These are phyloP conservation scores for Ctenicera cuprea DNA, from an alignment of 2,888 invertebrate genomes.

Conservation along the genomic window DNA sequence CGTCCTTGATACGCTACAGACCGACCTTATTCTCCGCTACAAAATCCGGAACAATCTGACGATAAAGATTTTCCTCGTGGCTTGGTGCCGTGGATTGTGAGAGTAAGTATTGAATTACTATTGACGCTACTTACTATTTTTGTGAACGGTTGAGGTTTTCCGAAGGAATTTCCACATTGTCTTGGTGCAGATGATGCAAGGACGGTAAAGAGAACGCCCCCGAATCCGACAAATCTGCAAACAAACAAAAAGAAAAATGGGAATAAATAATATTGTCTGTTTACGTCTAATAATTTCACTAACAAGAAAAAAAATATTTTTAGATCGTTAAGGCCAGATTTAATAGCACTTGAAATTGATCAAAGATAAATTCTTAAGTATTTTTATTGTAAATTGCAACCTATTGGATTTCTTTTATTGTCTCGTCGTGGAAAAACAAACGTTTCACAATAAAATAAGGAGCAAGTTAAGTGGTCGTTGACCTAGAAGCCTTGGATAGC, in stretches of 20 bases:
- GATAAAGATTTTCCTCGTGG: conserved; percentile 1
- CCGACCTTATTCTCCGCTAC: background rate
- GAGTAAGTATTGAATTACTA: conserved; percentile 13
- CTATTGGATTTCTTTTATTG: no score
- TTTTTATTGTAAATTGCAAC: background rate
- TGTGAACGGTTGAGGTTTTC: conserved; percentile 20
- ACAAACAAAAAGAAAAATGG: background rate
- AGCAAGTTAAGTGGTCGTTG: no score
- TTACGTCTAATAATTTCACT: no score
- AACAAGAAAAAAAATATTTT: no score
- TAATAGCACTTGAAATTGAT: background rate
- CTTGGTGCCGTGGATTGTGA: background rate
- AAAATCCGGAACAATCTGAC: conserved; percentile 6
- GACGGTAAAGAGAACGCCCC: conserved; percentile 40
- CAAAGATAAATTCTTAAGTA: background rate
- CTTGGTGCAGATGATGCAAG: conserved; percentile 34
- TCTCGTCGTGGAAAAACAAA: no score
- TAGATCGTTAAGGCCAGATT: no score
- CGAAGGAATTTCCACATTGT: conserved; percentile 18
- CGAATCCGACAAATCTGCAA: conserved; percentile 46
- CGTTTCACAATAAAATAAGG: no score
- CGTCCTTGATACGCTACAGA: conserved; percentile 30
- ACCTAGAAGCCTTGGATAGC: no score
- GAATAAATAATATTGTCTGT: background rate
- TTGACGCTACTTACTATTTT: conserved; percentile 37